Evolutionary conservation across 1,140 invertebrate species (phyloP).

Genomic region (Zophobas atratus): DNA sequence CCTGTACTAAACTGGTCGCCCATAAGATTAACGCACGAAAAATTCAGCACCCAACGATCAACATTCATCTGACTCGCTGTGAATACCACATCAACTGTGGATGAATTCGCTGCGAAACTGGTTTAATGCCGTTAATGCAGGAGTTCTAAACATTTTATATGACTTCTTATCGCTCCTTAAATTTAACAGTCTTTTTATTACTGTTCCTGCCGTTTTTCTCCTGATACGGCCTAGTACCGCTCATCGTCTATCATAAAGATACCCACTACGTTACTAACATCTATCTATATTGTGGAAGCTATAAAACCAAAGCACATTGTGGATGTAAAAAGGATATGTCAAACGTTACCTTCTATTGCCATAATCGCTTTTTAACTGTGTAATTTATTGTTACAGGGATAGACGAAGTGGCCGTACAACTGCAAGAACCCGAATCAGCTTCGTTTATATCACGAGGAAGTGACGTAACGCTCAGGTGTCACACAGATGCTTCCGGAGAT

Average conservation of each 20-base stretch:
- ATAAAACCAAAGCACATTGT: slow-evolving; percentile 8
- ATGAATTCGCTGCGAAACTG: slow-evolving; percentile 42
- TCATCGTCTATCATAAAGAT: slow-evolving; percentile 25
- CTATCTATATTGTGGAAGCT: not conserved
- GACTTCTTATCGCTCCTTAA: slow-evolving; percentile 31
- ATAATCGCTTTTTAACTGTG: not conserved
- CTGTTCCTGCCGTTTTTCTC: slow-evolving; percentile 35
- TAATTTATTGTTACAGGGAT: slow-evolving; percentile 75
- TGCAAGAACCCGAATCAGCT: slow-evolving; percentile 74
- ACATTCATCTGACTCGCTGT: slow-evolving; percentile 24
- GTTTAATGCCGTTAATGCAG: slow-evolving; percentile 45
- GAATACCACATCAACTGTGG: slow-evolving; percentile 36
- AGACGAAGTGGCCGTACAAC: slow-evolving; percentile 76
- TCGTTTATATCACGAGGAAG: slow-evolving; percentile 71
- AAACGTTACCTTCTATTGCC: not conserved
- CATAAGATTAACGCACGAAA: slow-evolving; percentile 46
- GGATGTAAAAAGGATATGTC: slow-evolving; percentile 20
- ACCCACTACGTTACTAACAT: not conserved
- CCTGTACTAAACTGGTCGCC: slow-evolving; percentile 22
- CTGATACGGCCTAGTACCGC: slow-evolving; percentile 22
- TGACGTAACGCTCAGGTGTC: slow-evolving; percentile 81
- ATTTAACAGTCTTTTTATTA: slow-evolving; percentile 39
- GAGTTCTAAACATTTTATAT: slow-evolving; percentile 40
- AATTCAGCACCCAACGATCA: slow-evolving; percentile 11
- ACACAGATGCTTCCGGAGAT: slow-evolving; percentile 81